Evolutionary conservation across 2,888 invertebrate genomes (phyloP), one percentile per base, ranked within the genome.

Genomic region (Drosophila trichaetosa): DNA sequence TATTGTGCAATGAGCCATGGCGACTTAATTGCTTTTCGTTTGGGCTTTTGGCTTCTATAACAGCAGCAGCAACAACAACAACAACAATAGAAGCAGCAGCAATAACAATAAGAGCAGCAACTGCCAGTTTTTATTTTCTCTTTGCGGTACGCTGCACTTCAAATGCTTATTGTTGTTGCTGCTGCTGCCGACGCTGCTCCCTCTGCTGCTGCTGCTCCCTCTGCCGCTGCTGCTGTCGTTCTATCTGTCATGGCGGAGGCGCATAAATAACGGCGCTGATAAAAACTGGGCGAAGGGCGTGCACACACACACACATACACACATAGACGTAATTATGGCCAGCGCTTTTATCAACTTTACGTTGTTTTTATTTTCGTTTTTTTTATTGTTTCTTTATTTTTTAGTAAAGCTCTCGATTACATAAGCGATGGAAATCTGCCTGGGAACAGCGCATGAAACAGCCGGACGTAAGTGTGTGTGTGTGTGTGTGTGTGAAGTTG

Each of bases 11-110:
- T 89, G 89, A 89, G 83, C 84, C 89, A 86, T 82, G 78, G 80
- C 90, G 80, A 85, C 78, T 90, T 90, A 89, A 90, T 87, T 87
- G 81, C 83, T 89, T 87, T 90, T 84, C 80, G 86, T 87, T 90
- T 87, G 77, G 76, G 76, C 79, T 81, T 85, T 84, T 82, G 82
- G 79, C 69, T 69, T 56, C 81, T 69, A 79, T 49, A 69, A 69
- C 52, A 71, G 53, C 60, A 69, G 59, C 57, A 78, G 62, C 42
- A 67, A 51, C 42, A 61, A 33, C 48, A 64, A 38, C 59, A 48
- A 42, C 58, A 51, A 36, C 59, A 56, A 54, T 29, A 64, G n/a
- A 49, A 48, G 48, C 54, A 51, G 33, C 60, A 56, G 52, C 60
- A 71, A 62, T 38, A 36, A 54, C 27, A 61, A 70, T 46, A 57